These are phyloP conservation scores for Aromia moschata DNA, from an alignment of 2,888 invertebrate genomes.

Conservation along the genomic window DNA sequence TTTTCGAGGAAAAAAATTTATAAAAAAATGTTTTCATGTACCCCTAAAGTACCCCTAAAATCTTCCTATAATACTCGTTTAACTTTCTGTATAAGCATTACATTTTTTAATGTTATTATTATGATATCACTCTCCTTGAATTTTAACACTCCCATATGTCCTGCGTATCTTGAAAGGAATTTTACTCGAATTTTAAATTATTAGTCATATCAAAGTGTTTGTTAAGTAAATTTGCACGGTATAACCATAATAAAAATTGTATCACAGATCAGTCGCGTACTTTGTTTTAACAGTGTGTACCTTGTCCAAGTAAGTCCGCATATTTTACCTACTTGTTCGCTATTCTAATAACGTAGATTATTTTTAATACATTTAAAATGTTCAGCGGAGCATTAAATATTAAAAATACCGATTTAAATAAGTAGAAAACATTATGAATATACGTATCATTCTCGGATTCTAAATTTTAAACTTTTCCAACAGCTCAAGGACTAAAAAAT, in stretches of 20 bases:
- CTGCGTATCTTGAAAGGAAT: too few species aligned
- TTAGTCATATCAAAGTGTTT: slow-evolving; percentile 4
- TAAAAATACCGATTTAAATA: neutral
- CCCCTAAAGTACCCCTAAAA: too few species aligned
- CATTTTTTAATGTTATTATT: too few species aligned
- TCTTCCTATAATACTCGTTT: too few species aligned
- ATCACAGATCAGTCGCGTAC: slow-evolving; percentile 1
- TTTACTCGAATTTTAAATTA: slow-evolving; percentile 1
- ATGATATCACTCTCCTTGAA: too few species aligned
- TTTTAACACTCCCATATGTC: too few species aligned
- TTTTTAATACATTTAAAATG: neutral
- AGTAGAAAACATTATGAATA: neutral
- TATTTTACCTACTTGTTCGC: neutral
- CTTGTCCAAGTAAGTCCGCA: neutral
- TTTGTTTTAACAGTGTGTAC: neutral
- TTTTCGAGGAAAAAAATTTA: too few species aligned
- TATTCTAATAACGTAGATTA: neutral
- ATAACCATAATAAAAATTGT: slow-evolving; percentile 12
- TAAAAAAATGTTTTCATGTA: too few species aligned
- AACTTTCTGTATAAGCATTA: too few species aligned
- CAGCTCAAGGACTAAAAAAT: slow-evolving; percentile 12
- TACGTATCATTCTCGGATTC: neutral
- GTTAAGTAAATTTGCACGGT: slow-evolving; percentile 2
- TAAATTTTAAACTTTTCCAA: neutral
- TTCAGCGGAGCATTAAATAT: neutral